Conservation (phyloP, 1,140 invertebrate genomes). For the Phocides pigmalion region DNA sequence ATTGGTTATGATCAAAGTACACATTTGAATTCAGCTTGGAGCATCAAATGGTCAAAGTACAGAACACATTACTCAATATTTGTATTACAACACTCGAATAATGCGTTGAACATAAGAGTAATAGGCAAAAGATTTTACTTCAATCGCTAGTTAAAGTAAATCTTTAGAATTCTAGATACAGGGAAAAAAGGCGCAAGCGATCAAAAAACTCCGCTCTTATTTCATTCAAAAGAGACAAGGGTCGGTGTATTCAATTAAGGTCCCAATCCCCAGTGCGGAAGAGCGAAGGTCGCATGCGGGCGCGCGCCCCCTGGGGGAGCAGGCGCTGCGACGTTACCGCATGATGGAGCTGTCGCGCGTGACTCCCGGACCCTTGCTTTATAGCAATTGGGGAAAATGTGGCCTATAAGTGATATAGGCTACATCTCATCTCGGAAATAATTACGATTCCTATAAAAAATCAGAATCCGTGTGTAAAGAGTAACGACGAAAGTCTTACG, state of each 20-base stretch:
- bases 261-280: constrained; percentile 11
- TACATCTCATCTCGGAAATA: too few relatives aligned
- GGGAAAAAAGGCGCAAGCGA: constrained; percentile 5
- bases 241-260: constrained; percentile 24
- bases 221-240: constrained; percentile 23
- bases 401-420: neutral
- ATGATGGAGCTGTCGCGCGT: constrained; percentile 35
- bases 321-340: neutral
- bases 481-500: too few relatives aligned
- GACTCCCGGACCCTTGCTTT: constrained; percentile 11
- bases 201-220: constrained; percentile 15
- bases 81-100: too few relatives aligned
- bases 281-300: constrained; percentile 19
- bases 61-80: too few relatives aligned
- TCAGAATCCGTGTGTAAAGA: too few relatives aligned
- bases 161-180: neutral
- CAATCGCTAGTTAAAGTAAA: neutral
- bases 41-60: too few relatives aligned
- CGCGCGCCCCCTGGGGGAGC: constrained; percentile 13
- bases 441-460: too few relatives aligned
- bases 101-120: too few relatives aligned
- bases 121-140: neutral
- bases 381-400: neutral
- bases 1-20: neutral
- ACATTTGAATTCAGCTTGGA: too few relatives aligned